phyloP scores from a whole-genome alignment of 1,140 invertebrate species.

The Psilanteris sp. region DNA sequence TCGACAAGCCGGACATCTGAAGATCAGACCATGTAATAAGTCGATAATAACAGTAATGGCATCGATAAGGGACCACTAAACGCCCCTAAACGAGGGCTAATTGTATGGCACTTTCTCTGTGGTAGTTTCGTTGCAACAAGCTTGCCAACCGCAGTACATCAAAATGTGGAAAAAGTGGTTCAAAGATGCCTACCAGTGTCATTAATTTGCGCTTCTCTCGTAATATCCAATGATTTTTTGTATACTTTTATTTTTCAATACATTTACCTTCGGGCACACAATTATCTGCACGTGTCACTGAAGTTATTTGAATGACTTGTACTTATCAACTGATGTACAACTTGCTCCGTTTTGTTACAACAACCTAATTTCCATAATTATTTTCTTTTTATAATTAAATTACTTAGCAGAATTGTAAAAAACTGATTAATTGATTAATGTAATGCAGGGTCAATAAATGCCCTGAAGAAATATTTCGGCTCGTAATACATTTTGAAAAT shows the following conservation, averaged over 20 bases:
- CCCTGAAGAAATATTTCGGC: no score
- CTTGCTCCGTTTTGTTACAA: constrained; percentile 27
- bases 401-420: no score
- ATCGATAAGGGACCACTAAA: constrained; percentile 77
- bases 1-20: constrained; percentile 18
- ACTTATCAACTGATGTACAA: constrained; percentile 51
- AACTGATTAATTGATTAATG: no score
- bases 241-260: constrained; percentile 22
- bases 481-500: no score
- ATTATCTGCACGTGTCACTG: constrained; percentile 63
- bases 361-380: constrained; percentile 55
- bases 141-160: constrained; percentile 32
- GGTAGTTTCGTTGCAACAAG: constrained; percentile 37
- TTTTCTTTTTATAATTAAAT: no score
- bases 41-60: constrained; percentile 79
- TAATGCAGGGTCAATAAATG: no score
- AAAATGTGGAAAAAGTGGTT: constrained; percentile 39
- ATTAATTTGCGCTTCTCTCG: constrained; percentile 71
- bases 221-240: constrained; percentile 56
- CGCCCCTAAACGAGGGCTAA: constrained; percentile 78
- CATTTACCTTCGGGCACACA: constrained; percentile 33
- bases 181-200: constrained; percentile 58
- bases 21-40: constrained; percentile 72
- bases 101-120: constrained; percentile 67
- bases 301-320: constrained; percentile 39